Evolutionary conservation across 2,797 vertebrate species (phyloP), one percentile per base, ranked within the genome.

Genomic region (Acridotheres tristis): DNA sequence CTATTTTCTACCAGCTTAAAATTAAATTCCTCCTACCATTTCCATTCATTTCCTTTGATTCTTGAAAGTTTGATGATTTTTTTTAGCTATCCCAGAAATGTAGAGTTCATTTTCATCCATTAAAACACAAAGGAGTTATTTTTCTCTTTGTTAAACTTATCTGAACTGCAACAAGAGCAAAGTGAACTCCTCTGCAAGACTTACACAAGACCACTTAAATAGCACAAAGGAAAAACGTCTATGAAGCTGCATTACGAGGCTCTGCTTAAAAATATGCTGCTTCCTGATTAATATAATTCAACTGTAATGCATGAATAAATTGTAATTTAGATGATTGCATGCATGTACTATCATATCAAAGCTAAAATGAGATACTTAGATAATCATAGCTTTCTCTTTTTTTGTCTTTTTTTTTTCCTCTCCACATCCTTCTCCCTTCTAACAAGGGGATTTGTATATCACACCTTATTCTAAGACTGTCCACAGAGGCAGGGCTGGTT

Each of bases 271-370:
- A 97, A 90, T 92, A 85, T 86, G 83, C 85, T 3, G 3, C 83
- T 71, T 93, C 45, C 73, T 97, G 91, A 96, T 96, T 95, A 96
- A 91, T 86, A 89, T 86, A 79, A 91, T 96, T 95, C 82, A 89
- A 43, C 50, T 65, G 87, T 85, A 91, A 96, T 84, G 74, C 91
- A 90, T 90, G 95, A 96, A 93, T 94, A 94, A 96, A 92, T 94
- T 89, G 89, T 88, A 93, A 96, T 96, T 97, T 94, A 91, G 84
- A 69, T 96, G 92, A 95, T 94, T 96, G 89, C 67, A 94, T 4
- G 6, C 59, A 93, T 85, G 83, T 79, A 91, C 43, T 53, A 87
- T 86, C 80, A 14, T 75, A 90, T 76, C 71, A 88, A 87, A 96
- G 71, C 1, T 81, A 96, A 95, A 94, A 96, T 95, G 91, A 96